Evolutionary conservation across 1,140 invertebrate species (phyloP).

Genomic region (Bombus vancouverensis): DNA sequence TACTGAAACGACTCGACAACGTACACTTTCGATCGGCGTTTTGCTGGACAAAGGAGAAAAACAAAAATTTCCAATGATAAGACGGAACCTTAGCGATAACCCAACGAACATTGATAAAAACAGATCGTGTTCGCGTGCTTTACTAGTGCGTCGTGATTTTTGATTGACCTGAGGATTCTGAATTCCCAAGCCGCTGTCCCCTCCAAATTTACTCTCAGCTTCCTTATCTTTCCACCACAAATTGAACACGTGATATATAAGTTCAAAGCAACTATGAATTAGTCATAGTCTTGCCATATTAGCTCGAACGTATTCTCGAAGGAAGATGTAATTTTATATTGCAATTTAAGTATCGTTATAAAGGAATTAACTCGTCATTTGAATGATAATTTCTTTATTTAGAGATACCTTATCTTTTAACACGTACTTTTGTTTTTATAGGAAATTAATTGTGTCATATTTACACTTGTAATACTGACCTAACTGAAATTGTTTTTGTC

Average conservation of each 20-base stretch:
- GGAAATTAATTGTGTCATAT: too few relatives aligned
- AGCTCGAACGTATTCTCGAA: too few relatives aligned
- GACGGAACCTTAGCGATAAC: conserved; percentile 63
- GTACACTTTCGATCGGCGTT: conserved; percentile 1
- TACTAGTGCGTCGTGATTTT: not conserved
- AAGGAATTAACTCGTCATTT: too few relatives aligned
- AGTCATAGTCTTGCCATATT: not conserved
- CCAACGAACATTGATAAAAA: conserved; percentile 24
- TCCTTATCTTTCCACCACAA: not conserved
- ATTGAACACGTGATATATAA: not conserved
- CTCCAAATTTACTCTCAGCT: not conserved
- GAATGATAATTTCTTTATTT: not conserved
- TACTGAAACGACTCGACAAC: conserved; percentile 50
- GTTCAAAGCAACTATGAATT: not conserved
- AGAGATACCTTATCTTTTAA: not conserved
- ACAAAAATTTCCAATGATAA: conserved; percentile 56
- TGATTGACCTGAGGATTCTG: conserved; percentile 7
- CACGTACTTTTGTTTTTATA: not conserved
- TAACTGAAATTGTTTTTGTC: too few relatives aligned
- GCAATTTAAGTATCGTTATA: not conserved
- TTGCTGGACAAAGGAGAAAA: conserved; percentile 28
- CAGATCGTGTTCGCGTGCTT: conserved; percentile 1
- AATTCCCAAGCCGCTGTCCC: not conserved
- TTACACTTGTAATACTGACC: too few relatives aligned
- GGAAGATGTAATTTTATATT: not conserved